These are phyloP conservation scores for Callipepla squamata DNA, from an alignment of 2,113 vertebrate genomes.

Conservation along the genomic window DNA sequence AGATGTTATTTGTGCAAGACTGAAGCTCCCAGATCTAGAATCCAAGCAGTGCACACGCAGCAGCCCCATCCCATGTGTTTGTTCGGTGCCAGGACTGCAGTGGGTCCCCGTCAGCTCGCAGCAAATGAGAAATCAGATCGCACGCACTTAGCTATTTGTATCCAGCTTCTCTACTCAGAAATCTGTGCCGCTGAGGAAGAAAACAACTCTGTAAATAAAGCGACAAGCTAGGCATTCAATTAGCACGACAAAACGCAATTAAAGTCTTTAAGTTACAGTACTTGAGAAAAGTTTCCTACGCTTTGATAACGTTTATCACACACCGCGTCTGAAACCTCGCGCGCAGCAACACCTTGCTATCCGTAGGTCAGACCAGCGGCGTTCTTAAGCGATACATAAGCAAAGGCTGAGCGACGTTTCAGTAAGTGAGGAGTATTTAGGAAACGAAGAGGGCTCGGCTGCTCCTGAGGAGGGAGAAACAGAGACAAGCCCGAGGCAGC, in stretches of 20 bases:
- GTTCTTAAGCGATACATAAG: background rate
- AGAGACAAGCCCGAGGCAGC: too few species aligned
- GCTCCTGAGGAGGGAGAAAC: background rate
- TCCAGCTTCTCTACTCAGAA: background rate
- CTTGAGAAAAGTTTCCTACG: background rate
- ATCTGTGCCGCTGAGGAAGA: background rate
- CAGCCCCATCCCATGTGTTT: background rate
- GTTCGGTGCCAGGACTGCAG: background rate
- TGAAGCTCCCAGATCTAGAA: background rate
- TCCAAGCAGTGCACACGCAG: accelerated
- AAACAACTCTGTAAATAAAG: background rate
- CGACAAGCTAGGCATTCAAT: background rate
- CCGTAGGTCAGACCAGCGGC: background rate
- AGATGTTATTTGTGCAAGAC: background rate
- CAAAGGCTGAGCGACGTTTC: accelerated
- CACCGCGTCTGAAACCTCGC: background rate
- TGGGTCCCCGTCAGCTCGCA: background rate
- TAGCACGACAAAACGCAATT: background rate
- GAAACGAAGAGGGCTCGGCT: background rate
- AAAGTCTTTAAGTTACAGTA: background rate
- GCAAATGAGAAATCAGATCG: background rate
- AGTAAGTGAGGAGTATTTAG: background rate
- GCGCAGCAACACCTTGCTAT: background rate
- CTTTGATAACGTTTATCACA: background rate
- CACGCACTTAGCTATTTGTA: background rate